Conservation (phyloP, 2,797 vertebrate species). For the Notoglanidium macrostoma region DNA sequence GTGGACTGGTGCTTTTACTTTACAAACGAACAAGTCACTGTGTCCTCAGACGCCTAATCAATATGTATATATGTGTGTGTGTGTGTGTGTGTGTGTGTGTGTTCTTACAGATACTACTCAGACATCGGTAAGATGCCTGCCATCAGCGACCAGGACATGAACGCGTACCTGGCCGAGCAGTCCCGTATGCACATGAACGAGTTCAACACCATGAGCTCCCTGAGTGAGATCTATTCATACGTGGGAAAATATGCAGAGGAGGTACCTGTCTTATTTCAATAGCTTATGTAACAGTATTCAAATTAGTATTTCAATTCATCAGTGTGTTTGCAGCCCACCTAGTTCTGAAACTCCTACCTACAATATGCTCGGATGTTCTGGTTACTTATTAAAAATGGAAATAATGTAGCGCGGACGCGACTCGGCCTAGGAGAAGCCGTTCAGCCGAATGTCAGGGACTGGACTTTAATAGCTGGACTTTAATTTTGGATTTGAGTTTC, state of each 20-base stretch:
- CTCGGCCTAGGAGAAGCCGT: neutral
- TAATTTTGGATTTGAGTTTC: neutral
- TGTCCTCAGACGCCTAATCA: neutral
- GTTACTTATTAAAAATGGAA: neutral
- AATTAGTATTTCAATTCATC: neutral
- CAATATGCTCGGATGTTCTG: neutral
- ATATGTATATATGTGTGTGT: slow-evolving; percentile 18
- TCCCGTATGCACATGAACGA: slow-evolving; percentile 98
- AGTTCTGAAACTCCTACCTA: neutral
- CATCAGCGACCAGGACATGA: slow-evolving; percentile 99
- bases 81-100: slow-evolving; percentile 36
- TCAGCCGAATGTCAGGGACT: neutral
- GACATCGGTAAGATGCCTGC: slow-evolving; percentile 96
- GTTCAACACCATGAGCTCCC: slow-evolving; percentile 97
- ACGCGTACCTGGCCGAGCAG: slow-evolving; percentile 96
- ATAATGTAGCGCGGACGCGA: neutral
- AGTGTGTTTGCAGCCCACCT: neutral
- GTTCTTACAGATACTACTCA: slow-evolving; percentile 87
- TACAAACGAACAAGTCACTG: neutral
- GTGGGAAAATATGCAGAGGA: slow-evolving; percentile 98
- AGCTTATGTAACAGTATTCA: neutral
- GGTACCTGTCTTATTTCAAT: slow-evolving; percentile 71
- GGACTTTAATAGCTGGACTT: too few species aligned
- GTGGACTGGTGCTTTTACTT: neutral
- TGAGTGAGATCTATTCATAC: slow-evolving; percentile 97